These are phyloP conservation scores for Villa cingulata DNA, from an alignment of 2,888 invertebrate genomes.

Conservation along the genomic window DNA sequence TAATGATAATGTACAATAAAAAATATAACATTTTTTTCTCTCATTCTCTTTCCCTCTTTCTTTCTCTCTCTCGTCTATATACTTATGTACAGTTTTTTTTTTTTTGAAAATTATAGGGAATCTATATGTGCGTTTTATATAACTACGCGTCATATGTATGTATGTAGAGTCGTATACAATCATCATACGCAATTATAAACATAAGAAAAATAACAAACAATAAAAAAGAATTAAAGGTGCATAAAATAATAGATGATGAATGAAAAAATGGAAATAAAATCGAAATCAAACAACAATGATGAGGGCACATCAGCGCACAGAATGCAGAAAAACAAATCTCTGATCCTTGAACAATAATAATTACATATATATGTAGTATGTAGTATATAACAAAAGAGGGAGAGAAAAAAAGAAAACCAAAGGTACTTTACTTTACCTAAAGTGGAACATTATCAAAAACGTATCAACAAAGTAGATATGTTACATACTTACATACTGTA, in stretches of 20 bases:
- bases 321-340: constrained; percentile 15
- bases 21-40: constrained; percentile 6
- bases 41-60: no score
- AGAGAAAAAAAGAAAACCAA: constrained; percentile 1
- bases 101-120: no score
- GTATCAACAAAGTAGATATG: no score
- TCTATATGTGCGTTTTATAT: no score
- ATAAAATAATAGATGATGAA: no score
- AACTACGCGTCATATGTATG: no score
- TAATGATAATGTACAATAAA: neutral
- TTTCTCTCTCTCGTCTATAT: no score
- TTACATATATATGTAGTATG: neutral
- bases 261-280: neutral
- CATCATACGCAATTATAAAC: constrained; percentile 1
- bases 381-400: neutral
- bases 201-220: constrained; percentile 12
- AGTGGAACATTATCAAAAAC: no score
- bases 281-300: neutral
- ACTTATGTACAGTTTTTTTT: no score
- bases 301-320: constrained; percentile 6
- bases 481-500: no score
- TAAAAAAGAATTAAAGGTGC: constrained; percentile 13
- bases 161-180: no score
- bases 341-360: constrained; percentile 13
- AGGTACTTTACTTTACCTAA: neutral